Base-by-base conservation (phyloP, 1,140 invertebrate genomes). In the Leguminivora glycinivorella region DNA sequence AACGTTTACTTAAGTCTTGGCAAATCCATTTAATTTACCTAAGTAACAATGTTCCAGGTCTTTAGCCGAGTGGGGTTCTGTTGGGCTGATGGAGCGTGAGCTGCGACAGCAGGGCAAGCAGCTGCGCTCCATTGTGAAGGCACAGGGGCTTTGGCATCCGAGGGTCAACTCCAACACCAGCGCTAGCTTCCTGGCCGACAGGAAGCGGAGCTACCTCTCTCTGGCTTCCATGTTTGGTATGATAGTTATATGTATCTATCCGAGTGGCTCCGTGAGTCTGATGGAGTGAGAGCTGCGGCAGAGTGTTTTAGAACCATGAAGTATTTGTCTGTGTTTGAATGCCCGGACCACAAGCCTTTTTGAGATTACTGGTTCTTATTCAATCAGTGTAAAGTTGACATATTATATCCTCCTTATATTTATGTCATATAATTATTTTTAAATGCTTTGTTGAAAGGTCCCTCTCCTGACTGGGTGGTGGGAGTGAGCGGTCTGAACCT, bases 401-500 rank as follows among this genome's bases (percentile, higher is more conserved):
- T n/a, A n/a, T n/a, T n/a, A n/a, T n/a, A n/a, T n/a, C n/a, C n/a
- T n/a, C n/a, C 29, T 7, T 31, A 31, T 4, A 31, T 31, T 3
- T 31, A 31, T 7, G 7, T 3, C 29, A 31, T 31, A 3, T 31
- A 31, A 40, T 40, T 4, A 1, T 2, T 6, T 2, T 40, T 40
- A n/a, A n/a, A n/a, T 40, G 4, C 12, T 31, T 43, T 52, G 17
- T 52, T 52, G 7, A 22, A 52, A 90, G 88, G 88, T 72, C 99
- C 99, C 0, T 98, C 97, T 17, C 99, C 99, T 0, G 99, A 99
- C 92, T 99, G 99, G 99, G 97, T 99, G 79, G 96, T 99, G 10
- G 99, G 99, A 0, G 96, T 99, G 14, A 97, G 95, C 1, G 96
- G 96, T 0, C 90, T 99, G 58, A 97, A 99, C 82, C 92, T 99